Percentiles rank a stretch among this genome's conserved stretches.
Conservation (phyloP, 2,797 vertebrate genomes). For the Neosilurus hyrtlii region DNA sequence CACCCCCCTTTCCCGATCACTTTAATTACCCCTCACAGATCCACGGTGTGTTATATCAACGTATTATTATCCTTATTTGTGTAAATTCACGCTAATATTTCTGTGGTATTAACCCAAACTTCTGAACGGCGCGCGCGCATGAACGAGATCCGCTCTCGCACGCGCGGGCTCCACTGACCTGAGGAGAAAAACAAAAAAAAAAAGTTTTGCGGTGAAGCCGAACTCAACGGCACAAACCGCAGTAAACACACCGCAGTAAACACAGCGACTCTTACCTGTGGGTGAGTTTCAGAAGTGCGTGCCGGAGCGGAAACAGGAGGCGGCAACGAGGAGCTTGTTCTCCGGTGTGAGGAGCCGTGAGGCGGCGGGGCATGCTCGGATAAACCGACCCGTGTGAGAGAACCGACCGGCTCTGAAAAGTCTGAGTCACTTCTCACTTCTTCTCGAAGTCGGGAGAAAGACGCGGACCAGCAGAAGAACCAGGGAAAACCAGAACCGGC, state of each 20-base stretch:
- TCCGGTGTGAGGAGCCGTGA: constrained; percentile 60
- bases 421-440: constrained; percentile 5
- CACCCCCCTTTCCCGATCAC: constrained; percentile 49
- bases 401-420: neutral
- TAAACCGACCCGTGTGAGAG: constrained; percentile 62
- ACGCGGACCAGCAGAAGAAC: constrained; percentile 30
- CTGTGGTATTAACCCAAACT: neutral
- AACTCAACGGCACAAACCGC: neutral
- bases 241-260: too few species aligned
- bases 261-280: constrained; percentile 64
- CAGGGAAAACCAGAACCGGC: constrained; percentile 4
- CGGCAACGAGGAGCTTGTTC: constrained; percentile 65
- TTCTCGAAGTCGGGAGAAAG: constrained; percentile 29
- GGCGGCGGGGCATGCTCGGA: constrained; percentile 71
- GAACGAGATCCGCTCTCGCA: neutral
- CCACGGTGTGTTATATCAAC: neutral
- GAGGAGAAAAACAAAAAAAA: too few species aligned
- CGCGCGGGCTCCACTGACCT: too few species aligned
- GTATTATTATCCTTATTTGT: neutral
- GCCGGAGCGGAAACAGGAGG: constrained; percentile 52
- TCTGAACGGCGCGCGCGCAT: neutral
- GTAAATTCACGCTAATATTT: neutral
- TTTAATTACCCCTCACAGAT: constrained; percentile 57
- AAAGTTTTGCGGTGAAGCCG: neutral
- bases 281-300: constrained; percentile 49